Evolutionary conservation across 2,113 vertebrate genomes (phyloP), one percentile per base, ranked within the genome.

Genomic region (Amblyopsis rosae): DNA sequence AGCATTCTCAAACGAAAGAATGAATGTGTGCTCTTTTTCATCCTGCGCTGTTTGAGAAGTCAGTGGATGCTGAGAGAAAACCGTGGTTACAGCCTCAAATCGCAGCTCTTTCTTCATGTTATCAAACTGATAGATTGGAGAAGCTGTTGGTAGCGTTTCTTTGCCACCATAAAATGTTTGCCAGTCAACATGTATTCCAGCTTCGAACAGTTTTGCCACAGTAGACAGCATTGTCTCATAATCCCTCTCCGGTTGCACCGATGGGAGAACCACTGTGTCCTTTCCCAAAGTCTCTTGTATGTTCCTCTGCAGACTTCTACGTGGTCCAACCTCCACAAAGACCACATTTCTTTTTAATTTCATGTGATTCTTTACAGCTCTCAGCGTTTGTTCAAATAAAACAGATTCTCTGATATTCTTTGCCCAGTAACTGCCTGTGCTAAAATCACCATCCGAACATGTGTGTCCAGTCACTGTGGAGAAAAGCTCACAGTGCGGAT

Each of bases 251-350:
- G 89, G 91, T 56, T 94, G 92, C 55, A 91, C 79, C 10, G 93
- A 86, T 7, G 91, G 67, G 0, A 96, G 82, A 62, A 95, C 93
- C 19, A 65, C 77, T 1, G 87, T 63, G 26, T 80, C 78, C 58
- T 84, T 72, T 60, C 95, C 94, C 50, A 96, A 75, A 1, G 89
- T 94, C 73, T 96, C 95, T 13, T 69, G 81, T 55, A 97, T 95
- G 84, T 90, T 93, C 35, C 92, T 90, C 59, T 94, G 91, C 17
- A 97, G 73, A 66, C 82, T 90, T 67, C 78, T 87, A 12, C 91
- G 92, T 70, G 94, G 94, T 56, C 94, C 91, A 73, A 95, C 94
- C 86, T 96, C 96, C 54, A 97, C 89, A 89, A 96, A 95, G 7
- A 94, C 86, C 49, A 88, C 5, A 2, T 92, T 93, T 51, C 84